phyloP scores from a whole-genome alignment of 2,113 vertebrate genomes.

The Melanerpes aurifrons region DNA sequence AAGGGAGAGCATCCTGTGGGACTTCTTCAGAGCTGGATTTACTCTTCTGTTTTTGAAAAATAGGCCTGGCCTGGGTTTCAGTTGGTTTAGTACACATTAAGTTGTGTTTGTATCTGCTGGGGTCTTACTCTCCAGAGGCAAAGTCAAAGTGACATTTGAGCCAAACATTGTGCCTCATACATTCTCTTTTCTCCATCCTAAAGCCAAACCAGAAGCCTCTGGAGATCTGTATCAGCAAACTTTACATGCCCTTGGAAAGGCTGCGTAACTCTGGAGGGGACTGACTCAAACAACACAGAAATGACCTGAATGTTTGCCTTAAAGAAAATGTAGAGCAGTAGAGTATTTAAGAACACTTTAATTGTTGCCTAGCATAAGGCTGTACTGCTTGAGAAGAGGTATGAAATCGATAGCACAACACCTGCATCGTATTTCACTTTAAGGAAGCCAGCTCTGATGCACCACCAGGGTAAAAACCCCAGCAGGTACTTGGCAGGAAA shows the following conservation, averaged over 20 bases:
- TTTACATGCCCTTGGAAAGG: neutral
- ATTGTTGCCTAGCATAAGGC: slow-evolving; percentile 19
- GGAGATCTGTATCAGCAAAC: slow-evolving; percentile 20
- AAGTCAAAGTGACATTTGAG: neutral
- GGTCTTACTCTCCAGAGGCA: slow-evolving; percentile 20
- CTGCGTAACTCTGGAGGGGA: neutral
- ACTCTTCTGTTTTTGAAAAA: slow-evolving; percentile 1
- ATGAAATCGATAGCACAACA: rapidly evolving
- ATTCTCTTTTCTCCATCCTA: neutral
- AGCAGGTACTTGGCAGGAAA: neutral
- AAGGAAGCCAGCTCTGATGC: neutral
- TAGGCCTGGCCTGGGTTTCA: neutral
- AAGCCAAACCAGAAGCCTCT: neutral
- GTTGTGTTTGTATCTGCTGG: neutral
- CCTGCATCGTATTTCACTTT: neutral
- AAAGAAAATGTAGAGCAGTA: neutral
- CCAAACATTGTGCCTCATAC: neutral
- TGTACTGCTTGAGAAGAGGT: neutral
- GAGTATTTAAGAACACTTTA: neutral
- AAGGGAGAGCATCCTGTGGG: neutral
- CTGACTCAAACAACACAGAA: neutral
- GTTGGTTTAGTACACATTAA: neutral
- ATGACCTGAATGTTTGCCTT: neutral
- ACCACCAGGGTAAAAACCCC: neutral
- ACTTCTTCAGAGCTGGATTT: neutral